These are phyloP conservation scores for Myiotriccus ornatus DNA, from an alignment of 2,797 vertebrate species.

Conservation along the genomic window DNA sequence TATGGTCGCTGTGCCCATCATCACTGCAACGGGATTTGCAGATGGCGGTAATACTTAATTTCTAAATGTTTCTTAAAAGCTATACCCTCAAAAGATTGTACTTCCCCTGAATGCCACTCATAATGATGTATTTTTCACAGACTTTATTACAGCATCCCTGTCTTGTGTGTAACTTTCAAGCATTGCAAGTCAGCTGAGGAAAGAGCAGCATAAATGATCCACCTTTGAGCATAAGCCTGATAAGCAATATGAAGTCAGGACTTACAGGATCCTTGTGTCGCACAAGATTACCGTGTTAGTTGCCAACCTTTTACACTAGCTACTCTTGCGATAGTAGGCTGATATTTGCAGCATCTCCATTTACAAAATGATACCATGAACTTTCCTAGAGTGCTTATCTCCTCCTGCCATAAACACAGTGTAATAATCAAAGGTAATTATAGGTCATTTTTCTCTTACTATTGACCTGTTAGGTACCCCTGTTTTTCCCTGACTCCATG, in stretches of 20 bases:
- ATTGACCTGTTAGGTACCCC: not conserved
- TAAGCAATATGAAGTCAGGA: not conserved
- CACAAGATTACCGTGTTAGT: not conserved
- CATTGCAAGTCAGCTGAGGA: not conserved
- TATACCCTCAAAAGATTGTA: not conserved
- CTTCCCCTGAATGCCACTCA: not conserved
- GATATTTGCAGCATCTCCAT: not conserved
- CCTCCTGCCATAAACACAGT: not conserved
- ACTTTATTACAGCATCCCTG: not conserved
- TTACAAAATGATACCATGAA: not conserved
- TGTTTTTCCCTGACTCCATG: not conserved
- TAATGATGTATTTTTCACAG: not conserved
- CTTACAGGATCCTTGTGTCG: not conserved
- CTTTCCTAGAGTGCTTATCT: constrained; percentile 2
- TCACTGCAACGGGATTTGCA: constrained; percentile 95
- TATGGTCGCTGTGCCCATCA: constrained; percentile 98
- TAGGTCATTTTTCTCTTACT: not conserved
- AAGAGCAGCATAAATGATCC: not conserved
- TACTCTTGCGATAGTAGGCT: not conserved
- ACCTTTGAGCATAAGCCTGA: not conserved
- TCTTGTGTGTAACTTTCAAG: not conserved
- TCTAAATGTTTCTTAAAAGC: not conserved
- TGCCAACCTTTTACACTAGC: not conserved
- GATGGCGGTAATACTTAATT: constrained; percentile 85
- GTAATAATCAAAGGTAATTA: not conserved